Evolutionary conservation across 2,113 vertebrate species (phyloP).

Genomic region (Excalfactoria chinensis): DNA sequence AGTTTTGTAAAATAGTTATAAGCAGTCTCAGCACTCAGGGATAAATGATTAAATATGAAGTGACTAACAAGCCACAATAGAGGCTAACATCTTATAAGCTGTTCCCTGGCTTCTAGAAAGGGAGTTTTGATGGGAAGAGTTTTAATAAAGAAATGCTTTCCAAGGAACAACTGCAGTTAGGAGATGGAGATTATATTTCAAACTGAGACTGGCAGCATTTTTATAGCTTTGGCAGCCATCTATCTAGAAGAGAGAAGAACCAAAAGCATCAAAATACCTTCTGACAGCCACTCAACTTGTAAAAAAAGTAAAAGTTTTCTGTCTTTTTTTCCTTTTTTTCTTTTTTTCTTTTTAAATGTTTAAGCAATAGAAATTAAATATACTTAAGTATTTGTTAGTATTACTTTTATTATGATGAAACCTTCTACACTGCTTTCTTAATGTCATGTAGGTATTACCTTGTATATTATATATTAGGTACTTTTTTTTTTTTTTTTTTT

Average conservation of each 20-base stretch:
- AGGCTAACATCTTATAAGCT: background rate
- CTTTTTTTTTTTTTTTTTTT: background rate
- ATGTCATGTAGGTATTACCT: background rate
- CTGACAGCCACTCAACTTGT: background rate
- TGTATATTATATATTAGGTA: background rate
- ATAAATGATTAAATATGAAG: background rate
- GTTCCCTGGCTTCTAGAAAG: background rate
- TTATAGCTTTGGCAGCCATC: background rate
- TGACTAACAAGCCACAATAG: background rate
- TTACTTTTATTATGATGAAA: background rate
- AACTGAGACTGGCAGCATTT: background rate
- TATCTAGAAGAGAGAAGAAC: background rate
- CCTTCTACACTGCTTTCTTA: background rate
- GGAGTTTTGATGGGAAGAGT: background rate
- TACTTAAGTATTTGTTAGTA: rapidly evolving
- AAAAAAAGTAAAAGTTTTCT: background rate
- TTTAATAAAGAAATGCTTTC: background rate
- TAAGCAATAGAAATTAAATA: background rate
- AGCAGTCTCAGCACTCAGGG: background rate
- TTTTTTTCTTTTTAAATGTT: background rate
- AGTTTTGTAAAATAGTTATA: background rate
- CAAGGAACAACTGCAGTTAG: background rate
- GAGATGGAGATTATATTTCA: background rate
- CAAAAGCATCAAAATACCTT: background rate
- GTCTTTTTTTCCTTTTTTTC: background rate